Evolutionary conservation across 2,888 invertebrate genomes (phyloP), one percentile per base, ranked within the genome.

Genomic region (Falcaria lacertinaria): DNA sequence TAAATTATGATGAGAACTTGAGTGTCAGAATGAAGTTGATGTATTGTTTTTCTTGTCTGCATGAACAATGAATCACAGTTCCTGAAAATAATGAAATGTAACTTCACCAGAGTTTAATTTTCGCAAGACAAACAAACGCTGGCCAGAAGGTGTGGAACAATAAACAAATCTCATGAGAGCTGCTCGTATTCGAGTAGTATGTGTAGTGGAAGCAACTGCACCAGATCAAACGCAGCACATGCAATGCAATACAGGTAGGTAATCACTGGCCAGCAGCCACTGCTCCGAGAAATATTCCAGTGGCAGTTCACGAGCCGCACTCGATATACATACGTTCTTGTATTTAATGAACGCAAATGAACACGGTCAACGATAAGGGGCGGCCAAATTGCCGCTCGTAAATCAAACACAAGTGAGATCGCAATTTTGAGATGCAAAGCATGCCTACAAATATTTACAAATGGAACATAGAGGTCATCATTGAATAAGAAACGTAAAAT

Each of bases 131-230:
- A 68, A 65, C 64, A 68, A 54, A 45, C 54, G 41, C 57, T 51
- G 50, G 44, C 67, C 49, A 56, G 57, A 60, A 70, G 60, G 61
- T 57, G 50, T 52, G 48, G 57, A 74, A 74, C 57, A 78, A 76
- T 76, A 80, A 77, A 80, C 74, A 79, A 74, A 61, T 65, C 66
- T 70, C 68, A 74, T 74, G 68, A 68, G 52, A 54, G 57, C 60
- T 45, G 47, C 47, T 19, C 19, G n/a, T n/a, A n/a, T n/a, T 54
- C 59, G 61, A 62, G 60, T 59, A 57, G 57, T 53, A 56, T 22
- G 53, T 58, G 55, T 52, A 55, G 57, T 52, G 58, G 52, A 55
- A 22, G 63, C 64, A 63, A 65, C 52, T 67, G 67, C 56, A 63
- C 45, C 52, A 69, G 68, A 72, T 74, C 66, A 70, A 67, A 67